Base-by-base conservation (phyloP, 1,140 invertebrate species). In the Potamilus streckersoni region DNA sequence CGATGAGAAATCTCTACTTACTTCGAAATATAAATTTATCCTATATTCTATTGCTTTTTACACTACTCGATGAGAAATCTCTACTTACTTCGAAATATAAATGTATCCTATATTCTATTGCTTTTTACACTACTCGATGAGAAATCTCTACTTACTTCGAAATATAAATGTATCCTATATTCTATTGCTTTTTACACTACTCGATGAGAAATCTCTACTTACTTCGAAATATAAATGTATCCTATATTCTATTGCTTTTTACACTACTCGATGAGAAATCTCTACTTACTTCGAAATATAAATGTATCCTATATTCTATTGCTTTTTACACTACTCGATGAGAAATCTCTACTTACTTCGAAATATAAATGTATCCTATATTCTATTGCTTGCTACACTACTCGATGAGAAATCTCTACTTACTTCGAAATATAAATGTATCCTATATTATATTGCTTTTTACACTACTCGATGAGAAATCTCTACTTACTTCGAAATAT, bases 391-490 rank as follows among this genome's bases (percentile, higher is more conserved):
- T 8, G 8, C 15, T 23, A n/a, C 12, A 62, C 8, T 62, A 23
- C 60, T 8, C 60, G 19, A n/a, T n/a, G 23, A 62, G 23, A n/a
- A 23, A n/a, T 8, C 15, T 62, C 0, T 19, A 62, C 59, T 38
- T 49, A 80, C 79, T 67, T 71, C 77, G 74, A 6, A 56, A 23
- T n/a, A 77, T 55, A 63, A 66, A 79, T 15, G 8, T 12, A 19
- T n/a, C 23, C 0, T 62, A 62, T n/a, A n/a, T 62, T 19, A 11
- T 62, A n/a, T 5, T n/a, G 60, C 19, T 11, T 5, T n/a, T 62
- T 23, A n/a, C 12, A 62, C 0, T 62, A 11, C 60, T 8, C 60
- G 19, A n/a, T n/a, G 23, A 62, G 23, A n/a, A 23, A n/a, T 8
- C 15, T 62, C 0, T 19, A 62, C 59, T 38, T 49, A 80, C 79